phyloP scores from a whole-genome alignment of 2,797 vertebrate genomes.

The Anas acuta region DNA sequence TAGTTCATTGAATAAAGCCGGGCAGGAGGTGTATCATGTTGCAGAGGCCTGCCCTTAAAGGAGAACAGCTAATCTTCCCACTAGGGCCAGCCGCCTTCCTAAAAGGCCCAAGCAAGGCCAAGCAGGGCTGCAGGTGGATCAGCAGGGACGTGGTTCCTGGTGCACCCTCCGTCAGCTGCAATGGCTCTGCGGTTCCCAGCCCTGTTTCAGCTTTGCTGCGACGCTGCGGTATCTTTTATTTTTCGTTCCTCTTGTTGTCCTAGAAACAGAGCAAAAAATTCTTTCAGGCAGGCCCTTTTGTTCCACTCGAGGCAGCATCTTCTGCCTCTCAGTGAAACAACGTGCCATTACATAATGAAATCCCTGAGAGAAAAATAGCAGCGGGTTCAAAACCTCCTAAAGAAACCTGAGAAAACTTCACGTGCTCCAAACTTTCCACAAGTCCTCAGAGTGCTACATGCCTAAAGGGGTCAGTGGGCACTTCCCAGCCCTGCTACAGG shows the following conservation, averaged over 20 bases:
- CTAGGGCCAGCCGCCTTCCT: background rate
- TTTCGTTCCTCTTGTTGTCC: conserved; percentile 58
- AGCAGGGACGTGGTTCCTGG: rapidly evolving
- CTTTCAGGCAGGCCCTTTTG: conserved; percentile 30
- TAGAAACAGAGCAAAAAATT: conserved; percentile 64
- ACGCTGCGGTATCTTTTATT: conserved; percentile 38
- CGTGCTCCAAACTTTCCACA: background rate
- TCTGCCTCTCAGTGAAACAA: background rate
- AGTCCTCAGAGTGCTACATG: background rate
- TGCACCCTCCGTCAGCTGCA: background rate
- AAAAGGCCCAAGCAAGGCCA: background rate
- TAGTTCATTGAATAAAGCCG: background rate
- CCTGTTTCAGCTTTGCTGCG: background rate
- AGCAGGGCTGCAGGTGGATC: background rate
- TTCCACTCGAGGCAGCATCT: conserved; percentile 15
- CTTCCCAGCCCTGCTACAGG: background rate
- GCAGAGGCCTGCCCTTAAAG: background rate
- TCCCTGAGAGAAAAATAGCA: background rate
- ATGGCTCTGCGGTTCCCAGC: background rate
- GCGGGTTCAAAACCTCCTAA: background rate
- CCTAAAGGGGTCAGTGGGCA: background rate
- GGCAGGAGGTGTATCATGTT: background rate
- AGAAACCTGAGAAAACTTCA: background rate
- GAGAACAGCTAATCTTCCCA: background rate
- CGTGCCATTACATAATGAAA: background rate